Percentiles rank a stretch among this genome's conserved stretches.
phyloP scores from a whole-genome alignment of 2,888 invertebrate genomes.

The Aphidoletes aphidimyza region DNA sequence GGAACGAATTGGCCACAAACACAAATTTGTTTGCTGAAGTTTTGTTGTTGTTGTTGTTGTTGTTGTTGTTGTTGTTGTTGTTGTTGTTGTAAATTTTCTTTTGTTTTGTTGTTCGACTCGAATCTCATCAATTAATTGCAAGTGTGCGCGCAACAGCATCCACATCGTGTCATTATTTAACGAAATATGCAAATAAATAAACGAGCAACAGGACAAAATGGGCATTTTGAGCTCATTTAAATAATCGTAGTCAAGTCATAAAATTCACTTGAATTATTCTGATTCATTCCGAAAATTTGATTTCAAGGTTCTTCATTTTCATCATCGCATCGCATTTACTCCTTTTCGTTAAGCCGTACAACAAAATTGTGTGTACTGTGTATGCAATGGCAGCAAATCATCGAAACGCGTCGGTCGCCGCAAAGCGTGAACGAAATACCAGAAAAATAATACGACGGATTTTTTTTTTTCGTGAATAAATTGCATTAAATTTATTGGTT shows the following conservation, averaged over 20 bases:
- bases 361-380: not conserved
- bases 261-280: constrained; percentile 52
- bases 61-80: too few species aligned
- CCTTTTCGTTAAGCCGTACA: not conserved
- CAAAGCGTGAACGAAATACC: constrained; percentile 51
- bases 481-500: constrained; percentile 51
- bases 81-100: not conserved
- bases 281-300: constrained; percentile 47
- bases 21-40: too few species aligned
- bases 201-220: constrained; percentile 6
- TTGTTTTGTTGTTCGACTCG: too few species aligned
- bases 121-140: constrained; percentile 7
- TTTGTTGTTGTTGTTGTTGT: too few species aligned
- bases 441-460: constrained; percentile 30
- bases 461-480: constrained; percentile 34
- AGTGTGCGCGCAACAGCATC: not conserved
- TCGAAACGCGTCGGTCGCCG: constrained; percentile 51
- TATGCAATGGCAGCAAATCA: constrained; percentile 7
- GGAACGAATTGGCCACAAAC: too few species aligned
- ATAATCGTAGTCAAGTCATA: constrained; percentile 43
- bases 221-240: constrained; percentile 13
- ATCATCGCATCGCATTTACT: constrained; percentile 23
- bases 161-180: not conserved
- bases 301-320: constrained; percentile 52
- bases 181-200: constrained; percentile 16